Evolutionary conservation across 2,888 invertebrate species (phyloP).

Genomic region (Sphaeridia pumilis): DNA sequence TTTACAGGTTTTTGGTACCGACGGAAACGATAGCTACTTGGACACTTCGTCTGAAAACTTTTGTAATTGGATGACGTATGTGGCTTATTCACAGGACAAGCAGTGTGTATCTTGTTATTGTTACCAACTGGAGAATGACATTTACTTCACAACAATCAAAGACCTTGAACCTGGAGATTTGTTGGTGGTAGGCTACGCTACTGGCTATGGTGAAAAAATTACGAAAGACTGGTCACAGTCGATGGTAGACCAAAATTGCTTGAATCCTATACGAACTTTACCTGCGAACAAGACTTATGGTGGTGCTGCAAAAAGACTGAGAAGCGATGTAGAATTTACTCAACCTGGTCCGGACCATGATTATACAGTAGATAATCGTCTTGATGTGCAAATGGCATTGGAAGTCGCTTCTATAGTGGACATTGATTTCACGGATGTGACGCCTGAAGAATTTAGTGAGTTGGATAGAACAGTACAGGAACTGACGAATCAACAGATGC

Average conservation of each 20-base stretch:
- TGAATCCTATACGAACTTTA: background rate
- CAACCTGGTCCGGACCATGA: too few species aligned
- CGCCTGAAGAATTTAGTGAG: background rate
- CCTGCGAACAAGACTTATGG: background rate
- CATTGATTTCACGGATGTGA: background rate
- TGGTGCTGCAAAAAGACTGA: background rate
- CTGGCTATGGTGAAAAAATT: slow-evolving; percentile 38
- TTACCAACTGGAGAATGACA: slow-evolving; percentile 44
- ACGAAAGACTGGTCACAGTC: background rate
- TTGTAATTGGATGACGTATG: slow-evolving; percentile 52
- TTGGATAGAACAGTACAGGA: background rate
- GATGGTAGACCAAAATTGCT: background rate
- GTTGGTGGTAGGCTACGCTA: slow-evolving; percentile 50
- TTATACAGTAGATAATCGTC: background rate
- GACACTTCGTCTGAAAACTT: slow-evolving; percentile 47
- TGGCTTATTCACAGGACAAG: slow-evolving; percentile 44
- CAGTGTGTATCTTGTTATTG: slow-evolving; percentile 47
- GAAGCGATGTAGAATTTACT: too few species aligned
- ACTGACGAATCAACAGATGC: background rate
- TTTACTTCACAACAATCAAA: slow-evolving; percentile 43
- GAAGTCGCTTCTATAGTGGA: background rate
- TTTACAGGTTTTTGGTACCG: slow-evolving; percentile 6
- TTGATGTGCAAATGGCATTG: background rate
- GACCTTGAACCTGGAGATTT: slow-evolving; percentile 44
- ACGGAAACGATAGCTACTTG: slow-evolving; percentile 41